These are phyloP conservation scores for Chymomyza procnemis DNA, from an alignment of 2,888 invertebrate genomes.

Conservation along the genomic window DNA sequence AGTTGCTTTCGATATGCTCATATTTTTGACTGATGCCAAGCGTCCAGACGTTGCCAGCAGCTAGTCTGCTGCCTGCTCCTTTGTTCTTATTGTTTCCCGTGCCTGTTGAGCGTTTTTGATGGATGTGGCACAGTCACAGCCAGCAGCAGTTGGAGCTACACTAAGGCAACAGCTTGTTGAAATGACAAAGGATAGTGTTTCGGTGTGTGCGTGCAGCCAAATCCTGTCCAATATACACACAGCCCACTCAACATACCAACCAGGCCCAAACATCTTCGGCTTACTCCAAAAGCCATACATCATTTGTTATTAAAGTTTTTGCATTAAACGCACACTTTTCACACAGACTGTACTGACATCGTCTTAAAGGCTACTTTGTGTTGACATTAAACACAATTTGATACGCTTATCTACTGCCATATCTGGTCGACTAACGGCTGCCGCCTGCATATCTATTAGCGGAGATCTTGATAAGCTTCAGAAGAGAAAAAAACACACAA, in stretches of 20 bases:
- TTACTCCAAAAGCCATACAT: neutral
- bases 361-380: neutral
- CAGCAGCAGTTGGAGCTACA: slow-evolving; percentile 30
- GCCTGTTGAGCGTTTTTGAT: slow-evolving; percentile 51
- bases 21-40: slow-evolving; percentile 31
- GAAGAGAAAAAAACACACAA: no score
- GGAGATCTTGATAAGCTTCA: slow-evolving; percentile 27
- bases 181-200: slow-evolving; percentile 32
- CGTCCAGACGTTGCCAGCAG: neutral
- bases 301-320: neutral
- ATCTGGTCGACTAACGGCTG: slow-evolving; percentile 21
- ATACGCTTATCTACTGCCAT: slow-evolving; percentile 47
- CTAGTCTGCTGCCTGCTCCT: neutral
- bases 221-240: neutral
- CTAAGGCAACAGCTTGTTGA: slow-evolving; percentile 35
- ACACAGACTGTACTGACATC: neutral
- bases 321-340: neutral
- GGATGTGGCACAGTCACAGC: slow-evolving; percentile 44
- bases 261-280: neutral
- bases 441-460: slow-evolving; percentile 11
- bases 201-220: slow-evolving; percentile 19
- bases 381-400: slow-evolving; percentile 41
- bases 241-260: neutral
- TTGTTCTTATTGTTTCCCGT: slow-evolving; percentile 8
- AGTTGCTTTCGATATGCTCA: slow-evolving; percentile 30